Base-by-base conservation (phyloP, 2,888 invertebrate genomes). In the Agrotis exclamationis region DNA sequence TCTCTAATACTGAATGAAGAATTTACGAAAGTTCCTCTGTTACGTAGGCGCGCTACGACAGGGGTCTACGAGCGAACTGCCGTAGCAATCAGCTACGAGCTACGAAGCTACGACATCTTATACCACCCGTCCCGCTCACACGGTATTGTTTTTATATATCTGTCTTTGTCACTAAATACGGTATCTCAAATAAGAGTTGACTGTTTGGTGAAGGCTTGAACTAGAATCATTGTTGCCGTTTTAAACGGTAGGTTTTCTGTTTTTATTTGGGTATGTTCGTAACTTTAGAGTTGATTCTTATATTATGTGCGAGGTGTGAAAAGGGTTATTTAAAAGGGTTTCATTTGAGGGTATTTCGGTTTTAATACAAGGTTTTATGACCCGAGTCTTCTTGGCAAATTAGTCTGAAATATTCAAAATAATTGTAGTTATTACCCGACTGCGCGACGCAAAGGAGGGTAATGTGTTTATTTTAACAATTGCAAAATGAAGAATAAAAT, bases 141-240 rank as follows among this genome's bases (percentile, higher is more conserved):
- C 86, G 48, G 63, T 53, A 68, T 58, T 73, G 67, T 62, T 74
- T 67, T 53, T 51, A 44, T 89, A 86, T 88, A 47, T 76, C 79
- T 70, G 54, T 94, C 91, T 87, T 86, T 82, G 58, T 92, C 85
- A 64, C 70, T 83, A 82, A 88, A 89, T 89, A 90, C 89, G 88
- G 89, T 87, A 90, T 93, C 90, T 91, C 86, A 88, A 90, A 90
- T 88, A 85, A 86, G 84, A 86, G 89, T 89, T 88, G 89, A 91
- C 85, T 91, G 90, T 94, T 93, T 93, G 92, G 89, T 83, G 85
- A 92, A 91, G 89, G 91, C 93, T 93, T 91, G 88, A 91, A 89
- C 89, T 87, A 86, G 90, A 90, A 91, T 91, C 90, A 93, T 92
- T 94, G 94, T 94, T 93, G 92, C 89, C 89, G 84, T 93, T 93